Evolutionary conservation across 2,888 invertebrate species (phyloP).

Genomic region (Cinara cedri): DNA sequence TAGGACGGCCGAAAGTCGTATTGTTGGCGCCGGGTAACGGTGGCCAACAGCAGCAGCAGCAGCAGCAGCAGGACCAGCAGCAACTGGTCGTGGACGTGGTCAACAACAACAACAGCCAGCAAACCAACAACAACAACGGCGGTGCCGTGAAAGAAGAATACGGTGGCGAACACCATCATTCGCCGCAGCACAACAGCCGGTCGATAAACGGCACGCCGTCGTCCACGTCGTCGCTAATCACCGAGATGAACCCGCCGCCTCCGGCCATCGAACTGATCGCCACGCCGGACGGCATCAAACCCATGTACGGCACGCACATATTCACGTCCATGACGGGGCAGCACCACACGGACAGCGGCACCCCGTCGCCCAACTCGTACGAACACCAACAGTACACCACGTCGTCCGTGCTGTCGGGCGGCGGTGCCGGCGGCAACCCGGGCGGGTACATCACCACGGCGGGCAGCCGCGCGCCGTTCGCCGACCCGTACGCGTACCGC

Average conservation of each 20-base stretch:
- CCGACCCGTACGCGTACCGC: slow-evolving; percentile 80
- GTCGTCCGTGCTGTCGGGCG: slow-evolving; percentile 60
- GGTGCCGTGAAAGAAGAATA: slow-evolving; percentile 62
- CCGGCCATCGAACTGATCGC: slow-evolving; percentile 68
- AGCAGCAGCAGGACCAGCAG: slow-evolving; percentile 62
- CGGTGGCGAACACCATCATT: slow-evolving; percentile 64
- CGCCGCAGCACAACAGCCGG: slow-evolving; percentile 71
- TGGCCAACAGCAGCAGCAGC: slow-evolving; percentile 61
- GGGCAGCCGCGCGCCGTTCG: slow-evolving; percentile 67
- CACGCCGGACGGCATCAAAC: slow-evolving; percentile 64
- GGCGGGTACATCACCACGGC: slow-evolving; percentile 63
- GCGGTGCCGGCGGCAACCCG: slow-evolving; percentile 61
- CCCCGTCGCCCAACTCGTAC: slow-evolving; percentile 72
- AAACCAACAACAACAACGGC: slow-evolving; percentile 37
- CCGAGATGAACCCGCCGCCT: slow-evolving; percentile 69
- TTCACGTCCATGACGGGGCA: slow-evolving; percentile 68
- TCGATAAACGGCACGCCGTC: slow-evolving; percentile 73
- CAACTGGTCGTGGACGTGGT: slow-evolving; percentile 67
- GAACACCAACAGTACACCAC: slow-evolving; percentile 63
- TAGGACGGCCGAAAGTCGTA: slow-evolving; percentile 63
- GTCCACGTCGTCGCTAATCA: slow-evolving; percentile 71
- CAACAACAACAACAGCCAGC: slow-evolving; percentile 66
- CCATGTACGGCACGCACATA: slow-evolving; percentile 74
- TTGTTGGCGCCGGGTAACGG: slow-evolving; percentile 63
- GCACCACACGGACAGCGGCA: slow-evolving; percentile 64